phyloP scores from a whole-genome alignment of 2,888 invertebrate genomes.

The Mystacides longicornis region DNA sequence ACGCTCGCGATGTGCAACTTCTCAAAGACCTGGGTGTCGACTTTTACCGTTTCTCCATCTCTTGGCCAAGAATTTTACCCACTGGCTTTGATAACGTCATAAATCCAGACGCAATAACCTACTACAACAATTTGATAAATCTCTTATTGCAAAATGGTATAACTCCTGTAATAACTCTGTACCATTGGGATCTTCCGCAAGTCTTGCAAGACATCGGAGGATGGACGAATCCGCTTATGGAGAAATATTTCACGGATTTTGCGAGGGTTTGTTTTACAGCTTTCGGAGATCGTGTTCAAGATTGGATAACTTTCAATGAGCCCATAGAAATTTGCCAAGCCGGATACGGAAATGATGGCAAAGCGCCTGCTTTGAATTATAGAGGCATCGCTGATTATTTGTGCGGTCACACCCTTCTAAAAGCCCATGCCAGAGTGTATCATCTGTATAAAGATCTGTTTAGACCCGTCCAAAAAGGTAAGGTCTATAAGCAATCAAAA shows the following conservation, averaged over 20 bases:
- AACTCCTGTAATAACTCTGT: constrained; percentile 54
- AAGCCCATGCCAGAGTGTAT: constrained; percentile 21
- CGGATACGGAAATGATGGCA: constrained; percentile 35
- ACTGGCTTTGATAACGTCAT: constrained; percentile 37
- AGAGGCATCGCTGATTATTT: constrained; percentile 19
- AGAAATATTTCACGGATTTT: constrained; percentile 45
- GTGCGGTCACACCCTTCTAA: constrained; percentile 17
- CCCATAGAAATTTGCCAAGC: constrained; percentile 35
- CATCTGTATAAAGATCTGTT: constrained; percentile 18
- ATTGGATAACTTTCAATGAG: constrained; percentile 61
- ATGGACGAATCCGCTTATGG: constrained; percentile 48
- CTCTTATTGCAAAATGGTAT: constrained; percentile 48
- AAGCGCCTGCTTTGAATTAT: constrained; percentile 36
- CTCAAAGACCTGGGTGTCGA: constrained; percentile 48
- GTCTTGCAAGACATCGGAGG: constrained; percentile 47
- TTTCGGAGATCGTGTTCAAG: constrained; percentile 46
- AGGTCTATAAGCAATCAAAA: too few relatives aligned
- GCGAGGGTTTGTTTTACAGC: constrained; percentile 42
- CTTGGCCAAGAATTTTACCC: constrained; percentile 63
- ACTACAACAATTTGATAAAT: constrained; percentile 55
- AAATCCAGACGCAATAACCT: constrained; percentile 41
- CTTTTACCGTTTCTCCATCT: constrained; percentile 54
- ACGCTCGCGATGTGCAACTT: constrained; percentile 52
- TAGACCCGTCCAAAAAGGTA: constrained; percentile 16
- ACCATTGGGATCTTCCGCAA: constrained; percentile 60